phyloP scores from a whole-genome alignment of 2,113 vertebrate species.

The Lepisosteus osseus region DNA sequence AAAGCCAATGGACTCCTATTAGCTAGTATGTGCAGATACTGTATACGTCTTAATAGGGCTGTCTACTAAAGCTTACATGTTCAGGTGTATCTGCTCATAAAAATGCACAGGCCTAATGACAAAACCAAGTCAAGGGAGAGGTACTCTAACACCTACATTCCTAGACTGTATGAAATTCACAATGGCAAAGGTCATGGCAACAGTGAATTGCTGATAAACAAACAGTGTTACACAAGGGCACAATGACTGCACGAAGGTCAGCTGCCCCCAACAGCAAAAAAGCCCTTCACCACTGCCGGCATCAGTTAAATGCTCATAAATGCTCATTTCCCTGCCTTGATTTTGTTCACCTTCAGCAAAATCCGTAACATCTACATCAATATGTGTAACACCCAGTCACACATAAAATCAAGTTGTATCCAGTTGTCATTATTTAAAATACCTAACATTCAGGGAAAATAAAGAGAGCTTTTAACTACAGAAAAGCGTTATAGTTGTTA shows the following conservation, averaged over 20 bases:
- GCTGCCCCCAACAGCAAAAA: not conserved
- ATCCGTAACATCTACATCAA: constrained; percentile 55
- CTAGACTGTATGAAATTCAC: constrained; percentile 13
- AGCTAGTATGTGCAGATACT: too few species aligned
- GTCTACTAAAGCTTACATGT: not conserved
- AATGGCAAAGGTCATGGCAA: not conserved
- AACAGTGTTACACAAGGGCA: not conserved
- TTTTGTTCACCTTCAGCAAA: constrained; percentile 63
- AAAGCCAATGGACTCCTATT: too few species aligned
- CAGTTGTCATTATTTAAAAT: too few species aligned
- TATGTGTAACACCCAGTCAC: constrained; percentile 57
- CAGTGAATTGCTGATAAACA: constrained; percentile 6
- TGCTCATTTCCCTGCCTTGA: constrained; percentile 50
- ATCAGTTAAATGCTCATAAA: constrained; percentile 52
- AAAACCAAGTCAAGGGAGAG: not conserved
- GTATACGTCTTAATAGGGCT: too few species aligned
- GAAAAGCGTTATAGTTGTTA: too few species aligned
- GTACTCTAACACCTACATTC: constrained; percentile 4
- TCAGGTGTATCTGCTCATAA: not conserved
- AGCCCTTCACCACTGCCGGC: constrained; percentile 1
- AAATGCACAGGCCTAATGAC: not conserved
- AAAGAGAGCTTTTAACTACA: too few species aligned
- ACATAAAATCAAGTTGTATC: constrained; percentile 43
- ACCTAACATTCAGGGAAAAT: too few species aligned
- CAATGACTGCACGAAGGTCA: not conserved